Evolutionary conservation across 2,888 invertebrate species (phyloP), one percentile per base, ranked within the genome.

Genomic region (Chalcosyrphus nemorum): DNA sequence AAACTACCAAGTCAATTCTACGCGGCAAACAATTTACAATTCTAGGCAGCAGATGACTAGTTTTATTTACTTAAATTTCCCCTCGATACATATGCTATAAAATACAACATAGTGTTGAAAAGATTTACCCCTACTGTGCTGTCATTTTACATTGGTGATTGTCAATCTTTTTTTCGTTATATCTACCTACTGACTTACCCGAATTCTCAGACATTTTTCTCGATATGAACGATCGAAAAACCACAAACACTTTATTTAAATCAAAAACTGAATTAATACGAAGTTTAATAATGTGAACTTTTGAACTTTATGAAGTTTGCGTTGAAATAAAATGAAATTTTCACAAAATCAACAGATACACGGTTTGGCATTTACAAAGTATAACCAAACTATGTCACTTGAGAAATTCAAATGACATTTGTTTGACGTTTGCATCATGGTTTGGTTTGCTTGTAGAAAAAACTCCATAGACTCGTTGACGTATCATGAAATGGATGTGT

Each of bases 181-280:
- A 45, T 24, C n/a, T n/a, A n/a, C n/a, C n/a, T n/a, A 41, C 41
- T 17, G 17, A 63, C 63, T 70, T 70, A 81, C 81, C 70, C 50
- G 61, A 11, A 13, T 41, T 81, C 61, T 74, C 45, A 43, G 66
- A 59, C 76, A 81, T 70, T 81, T 81, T 1, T 6, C 50, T 57
- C 0, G 27, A 52, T 17, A 7, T 11, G 19, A 59, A 35, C 7
- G 32, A n/a, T 19, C 13, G 11, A 43, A 35, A 35, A 63, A 38
- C 13, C 4, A 1, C 2, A 38, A n/a, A 21, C 24, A 21, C 15
- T 50, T n/a, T 24, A 65, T 38, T 38, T 38, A n/a, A 15, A 27
- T 1, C 1, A 17, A 24, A 59, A 52, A 15, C 13, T 15, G 9
- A 35, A 2, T 4, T 13, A 41, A 2, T 41, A 17, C 17, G 4